Conservation (phyloP, 2,888 invertebrate species). For the Loripinus fragilis region DNA sequence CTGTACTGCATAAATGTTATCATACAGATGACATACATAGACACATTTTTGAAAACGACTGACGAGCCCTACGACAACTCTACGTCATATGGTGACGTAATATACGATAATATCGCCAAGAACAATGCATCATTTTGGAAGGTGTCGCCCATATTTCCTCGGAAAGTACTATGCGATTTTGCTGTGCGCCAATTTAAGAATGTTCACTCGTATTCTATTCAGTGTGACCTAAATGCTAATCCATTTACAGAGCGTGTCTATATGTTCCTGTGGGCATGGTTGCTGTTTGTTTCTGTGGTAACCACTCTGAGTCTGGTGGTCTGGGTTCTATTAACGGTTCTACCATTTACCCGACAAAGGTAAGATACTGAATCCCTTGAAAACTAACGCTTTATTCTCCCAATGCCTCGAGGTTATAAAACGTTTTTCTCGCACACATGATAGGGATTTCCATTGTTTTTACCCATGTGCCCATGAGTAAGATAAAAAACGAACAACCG, state of each 20-base stretch:
- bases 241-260: conserved; percentile 43
- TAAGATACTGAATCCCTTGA: too few species aligned
- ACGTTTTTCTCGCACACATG: too few species aligned
- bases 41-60: conserved; percentile 33
- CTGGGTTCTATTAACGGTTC: conserved; percentile 29
- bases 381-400: too few species aligned
- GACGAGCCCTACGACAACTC: conserved; percentile 41
- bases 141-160: conserved; percentile 31
- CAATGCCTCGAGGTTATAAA: too few species aligned
- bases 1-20: conserved; percentile 49
- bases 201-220: conserved; percentile 26
- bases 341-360: conserved; percentile 52
- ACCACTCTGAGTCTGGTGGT: conserved; percentile 43
- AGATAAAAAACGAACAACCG: too few species aligned
- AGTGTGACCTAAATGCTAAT: conserved; percentile 47
- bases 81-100: conserved; percentile 52
- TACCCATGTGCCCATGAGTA: too few species aligned
- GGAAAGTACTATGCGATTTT: conserved; percentile 40
- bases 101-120: conserved; percentile 33
- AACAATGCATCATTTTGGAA: conserved; percentile 44
- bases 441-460: too few species aligned
- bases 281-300: conserved; percentile 45
- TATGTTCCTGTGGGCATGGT: conserved; percentile 58
- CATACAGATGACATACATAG: conserved; percentile 36
- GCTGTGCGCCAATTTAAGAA: conserved; percentile 9